Evolutionary conservation across 1,140 invertebrate species (phyloP), one percentile per base, ranked within the genome.

Genomic region (Cotesia typhae): DNA sequence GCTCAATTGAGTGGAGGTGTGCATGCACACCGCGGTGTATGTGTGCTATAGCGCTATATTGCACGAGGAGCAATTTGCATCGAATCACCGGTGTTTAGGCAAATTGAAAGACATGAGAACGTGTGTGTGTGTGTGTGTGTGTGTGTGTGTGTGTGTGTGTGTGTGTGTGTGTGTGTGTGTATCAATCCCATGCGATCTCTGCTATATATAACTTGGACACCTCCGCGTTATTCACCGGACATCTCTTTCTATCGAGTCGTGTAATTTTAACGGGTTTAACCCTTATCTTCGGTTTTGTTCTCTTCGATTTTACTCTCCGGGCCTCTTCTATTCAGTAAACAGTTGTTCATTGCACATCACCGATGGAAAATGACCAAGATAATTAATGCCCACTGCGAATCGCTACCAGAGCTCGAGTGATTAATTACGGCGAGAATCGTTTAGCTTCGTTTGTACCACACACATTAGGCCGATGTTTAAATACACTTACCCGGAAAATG

Each of bases 371-470:
- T 81, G 79, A 78, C 78, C 77, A 69, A 77, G 80, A 84, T 84
- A 84, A 84, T 84, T 84, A 84, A 84, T 84, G 81, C 78, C 78
- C 75, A 77, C 74, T 77, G 77, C 77, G 78, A 79, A 84, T 82
- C 76, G 72, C 74, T 71, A 28, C 28, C 5, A 10, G 41, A 10
- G 6, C 41, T 47, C 1, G 41, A 74, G 81, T 80, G 79, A 81
- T 81, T 81, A 81, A 81, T 81, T 74, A 71, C 77, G 74, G 70
- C 55, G 76, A 75, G 69, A 77, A 75, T 68, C 77, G 67, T 76
- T 71, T 82, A 81, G 80, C 81, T 81, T 81, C 80, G 77, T 78
- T 82, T 81, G 78, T 79, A 66, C 73, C 71, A 76, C 80, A 47
- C 41, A 78, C 82, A 83, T 83, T 82, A 81, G 77, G 76, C 77